Evolutionary conservation across 2,797 vertebrate species (phyloP).

Genomic region (Odontamblyopus lacepedii): DNA sequence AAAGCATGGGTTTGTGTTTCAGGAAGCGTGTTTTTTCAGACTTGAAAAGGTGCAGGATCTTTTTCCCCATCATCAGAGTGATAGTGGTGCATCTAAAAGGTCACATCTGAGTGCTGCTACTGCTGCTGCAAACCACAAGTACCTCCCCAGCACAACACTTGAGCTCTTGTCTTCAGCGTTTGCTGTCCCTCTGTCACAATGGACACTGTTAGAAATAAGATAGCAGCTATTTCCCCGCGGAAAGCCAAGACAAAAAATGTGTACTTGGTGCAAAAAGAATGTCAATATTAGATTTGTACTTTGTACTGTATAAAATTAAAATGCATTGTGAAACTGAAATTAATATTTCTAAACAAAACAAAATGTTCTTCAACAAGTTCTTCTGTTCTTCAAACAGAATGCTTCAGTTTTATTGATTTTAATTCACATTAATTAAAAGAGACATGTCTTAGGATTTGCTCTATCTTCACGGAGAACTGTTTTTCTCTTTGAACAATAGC

Average conservation of each 20-base stretch:
- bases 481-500: constrained; percentile 76
- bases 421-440: constrained; percentile 37
- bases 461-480: constrained; percentile 67
- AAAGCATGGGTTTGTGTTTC: constrained; percentile 83
- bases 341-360: not conserved
- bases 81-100: constrained; percentile 81
- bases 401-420: constrained; percentile 12
- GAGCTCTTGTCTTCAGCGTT: constrained; percentile 76
- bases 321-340: not conserved
- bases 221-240: constrained; percentile 24
- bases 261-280: constrained; percentile 3
- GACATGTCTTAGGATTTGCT: constrained; percentile 47
- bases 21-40: constrained; percentile 79
- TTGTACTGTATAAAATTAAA: not conserved
- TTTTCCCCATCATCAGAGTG: constrained; percentile 81
- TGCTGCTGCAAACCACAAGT: constrained; percentile 71
- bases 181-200: constrained; percentile 67
- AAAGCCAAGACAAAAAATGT: constrained; percentile 30
- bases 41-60: constrained; percentile 86
- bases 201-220: constrained; percentile 52
- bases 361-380: not conserved
- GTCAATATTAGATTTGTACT: not conserved
- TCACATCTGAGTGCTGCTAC: constrained; percentile 80
- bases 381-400: not conserved
- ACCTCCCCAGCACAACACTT: constrained; percentile 74